Conservation (phyloP, 2,113 vertebrate species). For the Ictidomys tridecemlineatus region DNA sequence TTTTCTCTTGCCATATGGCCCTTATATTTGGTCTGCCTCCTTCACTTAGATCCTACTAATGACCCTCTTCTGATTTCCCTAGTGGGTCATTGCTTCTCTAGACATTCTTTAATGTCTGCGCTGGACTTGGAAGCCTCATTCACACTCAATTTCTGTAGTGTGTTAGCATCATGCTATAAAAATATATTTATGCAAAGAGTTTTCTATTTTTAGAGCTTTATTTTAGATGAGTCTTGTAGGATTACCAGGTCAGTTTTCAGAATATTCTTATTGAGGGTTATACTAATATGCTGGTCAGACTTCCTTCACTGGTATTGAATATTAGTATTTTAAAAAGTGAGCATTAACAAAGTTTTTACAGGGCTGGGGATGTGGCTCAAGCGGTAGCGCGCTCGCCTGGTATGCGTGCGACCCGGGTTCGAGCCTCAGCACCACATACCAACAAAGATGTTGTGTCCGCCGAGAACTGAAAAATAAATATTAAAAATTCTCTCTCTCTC, state of each 20-base stretch:
- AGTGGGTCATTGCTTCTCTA: not conserved
- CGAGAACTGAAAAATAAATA: too few species aligned
- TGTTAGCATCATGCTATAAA: not conserved
- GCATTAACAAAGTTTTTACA: not conserved
- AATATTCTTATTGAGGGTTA: not conserved
- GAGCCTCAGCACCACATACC: too few species aligned
- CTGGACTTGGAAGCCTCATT: not conserved
- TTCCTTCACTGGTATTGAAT: rapidly evolving
- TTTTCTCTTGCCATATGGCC: not conserved
- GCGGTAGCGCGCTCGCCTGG: too few species aligned
- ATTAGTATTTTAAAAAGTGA: not conserved
- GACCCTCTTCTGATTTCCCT: not conserved
- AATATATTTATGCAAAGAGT: not conserved
- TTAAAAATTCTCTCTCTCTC: too few species aligned
- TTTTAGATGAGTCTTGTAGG: not conserved
- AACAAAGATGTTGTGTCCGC: too few species aligned
- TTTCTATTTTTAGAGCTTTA: not conserved
- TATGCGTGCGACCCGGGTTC: too few species aligned
- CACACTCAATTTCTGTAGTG: not conserved
- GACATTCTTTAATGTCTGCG: rapidly evolving
- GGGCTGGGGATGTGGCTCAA: too few species aligned
- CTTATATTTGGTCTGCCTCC: not conserved
- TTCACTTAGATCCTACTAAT: not conserved
- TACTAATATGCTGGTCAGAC: not conserved
- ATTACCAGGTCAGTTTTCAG: not conserved